Conservation (phyloP, 2,888 invertebrate genomes). For the Hypena proboscidalis region DNA sequence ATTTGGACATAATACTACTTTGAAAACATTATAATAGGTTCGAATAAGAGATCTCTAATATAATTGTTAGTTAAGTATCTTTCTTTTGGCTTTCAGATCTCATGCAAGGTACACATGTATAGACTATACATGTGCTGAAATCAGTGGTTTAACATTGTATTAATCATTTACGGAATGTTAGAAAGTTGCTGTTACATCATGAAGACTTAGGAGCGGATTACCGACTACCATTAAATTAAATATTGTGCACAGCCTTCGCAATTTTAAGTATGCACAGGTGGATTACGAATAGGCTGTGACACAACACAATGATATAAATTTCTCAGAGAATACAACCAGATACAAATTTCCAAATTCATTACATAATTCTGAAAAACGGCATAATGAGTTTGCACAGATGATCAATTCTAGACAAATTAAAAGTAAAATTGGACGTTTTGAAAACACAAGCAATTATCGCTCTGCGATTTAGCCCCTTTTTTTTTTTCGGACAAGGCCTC, state of each 20-base stretch:
- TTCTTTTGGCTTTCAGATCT: no score
- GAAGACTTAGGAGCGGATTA: neutral
- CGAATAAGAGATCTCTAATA: no score
- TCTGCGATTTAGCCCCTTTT: constrained; percentile 27
- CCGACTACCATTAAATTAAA: neutral
- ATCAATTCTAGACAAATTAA: constrained; percentile 8
- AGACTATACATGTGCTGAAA: no score
- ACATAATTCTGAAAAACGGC: constrained; percentile 4
- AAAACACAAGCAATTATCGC: constrained; percentile 18
- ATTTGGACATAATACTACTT: no score
- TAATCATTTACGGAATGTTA: no score
- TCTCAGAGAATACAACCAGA: neutral
- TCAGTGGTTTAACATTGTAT: no score
- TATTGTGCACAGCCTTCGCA: no score
- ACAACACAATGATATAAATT: neutral
- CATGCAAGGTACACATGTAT: no score
- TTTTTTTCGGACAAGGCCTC: constrained; percentile 35
- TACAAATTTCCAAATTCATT: constrained; percentile 2
- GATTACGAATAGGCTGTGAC: neutral
- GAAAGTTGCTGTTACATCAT: neutral
- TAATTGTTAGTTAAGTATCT: no score
- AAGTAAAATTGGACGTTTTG: constrained; percentile 25
- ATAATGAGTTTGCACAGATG: constrained; percentile 16
- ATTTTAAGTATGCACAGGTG: no score
- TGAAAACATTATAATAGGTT: no score